Evolutionary conservation across 2,113 vertebrate genomes (phyloP), one percentile per base, ranked within the genome.

Genomic region (Orcinus orca): DNA sequence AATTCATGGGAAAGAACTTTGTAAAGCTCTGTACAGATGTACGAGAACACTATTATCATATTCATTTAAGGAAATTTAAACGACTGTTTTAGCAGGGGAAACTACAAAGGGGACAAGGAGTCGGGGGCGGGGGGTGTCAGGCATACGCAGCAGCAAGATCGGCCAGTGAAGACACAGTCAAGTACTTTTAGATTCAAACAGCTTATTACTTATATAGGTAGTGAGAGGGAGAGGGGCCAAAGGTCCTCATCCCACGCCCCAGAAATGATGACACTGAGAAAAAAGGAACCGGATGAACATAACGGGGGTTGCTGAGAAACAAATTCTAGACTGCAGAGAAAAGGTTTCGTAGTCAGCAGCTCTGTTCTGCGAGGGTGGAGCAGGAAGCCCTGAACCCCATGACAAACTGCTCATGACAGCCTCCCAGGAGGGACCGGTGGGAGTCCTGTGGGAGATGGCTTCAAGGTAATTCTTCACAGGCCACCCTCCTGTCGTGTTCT

Each of bases 51-150:
- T 44, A 21, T 55, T 36, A 31, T 70, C 65, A 25, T 12, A 31
- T 17, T 90, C 44, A 26, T 82, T 79, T 79, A 85, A 55, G 88
- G 41, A 74, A 87, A 44, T n/a, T 53, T 74, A 7, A 9, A 33
- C 47, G 36, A 23, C 18, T 23, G n/a, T 44, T 33, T 84, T 44
- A 67, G 29, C 41, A 38, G 31, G 41, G 25, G 55, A 62, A 67
- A 60, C 31, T 50, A 25, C 33, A 55, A 58, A 33, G 17, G 26
- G 84, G 44, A 60, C 2, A n/a, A 5, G 6, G 73, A 31, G 20
- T 21, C 1, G 0, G 29, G 44, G 41, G 0, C 25, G 0, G 29
- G 62, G 36, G 0, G 31, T 5, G 50, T 10, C 33, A 29, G 89
- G 36, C 8, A 33, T 13, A 31, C 53, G 29, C 29, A 53, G 26